Percentiles rank a stretch among this genome's conserved stretches.
phyloP scores from a whole-genome alignment of 1,140 invertebrate species.

The Bombus confusus region DNA sequence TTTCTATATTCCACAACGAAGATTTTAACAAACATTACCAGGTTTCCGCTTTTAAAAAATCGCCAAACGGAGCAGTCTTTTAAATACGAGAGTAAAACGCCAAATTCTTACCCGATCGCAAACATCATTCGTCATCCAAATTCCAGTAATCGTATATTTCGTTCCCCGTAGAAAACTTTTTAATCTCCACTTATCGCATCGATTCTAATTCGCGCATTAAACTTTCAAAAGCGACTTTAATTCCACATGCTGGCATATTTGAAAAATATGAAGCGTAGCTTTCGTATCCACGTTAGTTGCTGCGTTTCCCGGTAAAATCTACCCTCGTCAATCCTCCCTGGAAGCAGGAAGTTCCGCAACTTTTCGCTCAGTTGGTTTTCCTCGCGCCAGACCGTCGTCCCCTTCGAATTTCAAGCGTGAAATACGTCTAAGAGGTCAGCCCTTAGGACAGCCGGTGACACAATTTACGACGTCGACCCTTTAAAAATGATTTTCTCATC shows the following conservation, averaged over 20 bases:
- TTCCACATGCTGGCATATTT: not conserved
- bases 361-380: slow-evolving; percentile 29
- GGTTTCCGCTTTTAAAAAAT: too few relatives aligned
- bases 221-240: not conserved
- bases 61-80: too few relatives aligned
- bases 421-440: slow-evolving; percentile 37
- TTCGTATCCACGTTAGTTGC: too few relatives aligned
- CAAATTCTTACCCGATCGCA: too few relatives aligned
- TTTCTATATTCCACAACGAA: too few relatives aligned
- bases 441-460: slow-evolving; percentile 42
- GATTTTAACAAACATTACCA: too few relatives aligned
- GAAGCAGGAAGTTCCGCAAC: slow-evolving; percentile 18
- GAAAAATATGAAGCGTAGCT: not conserved
- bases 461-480: slow-evolving; percentile 25
- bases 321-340: not conserved
- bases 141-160: not conserved
- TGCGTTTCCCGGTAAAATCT: not conserved
- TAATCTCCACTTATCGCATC: not conserved
- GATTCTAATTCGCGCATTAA: not conserved
- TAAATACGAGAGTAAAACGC: too few relatives aligned
- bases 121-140: not conserved
- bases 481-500: slow-evolving; percentile 24
- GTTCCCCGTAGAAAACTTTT: not conserved
- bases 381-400: not conserved
- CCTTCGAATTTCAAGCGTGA: slow-evolving; percentile 34